Evolutionary conservation across 1,140 invertebrate genomes (phyloP), one percentile per base, ranked within the genome.

Genomic region (Diprion similis): DNA sequence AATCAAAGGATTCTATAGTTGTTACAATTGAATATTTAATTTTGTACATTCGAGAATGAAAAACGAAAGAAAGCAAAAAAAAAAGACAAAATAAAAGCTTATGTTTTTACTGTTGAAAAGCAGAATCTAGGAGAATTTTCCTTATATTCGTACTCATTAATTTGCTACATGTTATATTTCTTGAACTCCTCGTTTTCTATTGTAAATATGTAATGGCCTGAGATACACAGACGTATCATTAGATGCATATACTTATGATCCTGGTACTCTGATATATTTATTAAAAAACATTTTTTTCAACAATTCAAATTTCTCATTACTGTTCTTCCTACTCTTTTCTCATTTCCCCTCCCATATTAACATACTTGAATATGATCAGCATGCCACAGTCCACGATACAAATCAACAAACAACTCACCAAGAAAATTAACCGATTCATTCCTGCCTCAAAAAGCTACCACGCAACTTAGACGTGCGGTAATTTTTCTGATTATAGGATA

Each of bases 401-500:
- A 37, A 37, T 37, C 24, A 37, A 37, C 24, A 37, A 37, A 37
- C 24, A 37, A 37, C 24, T 37, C 24, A 37, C 2, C 24, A 37
- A 37, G 24, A 37, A 37, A 37, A 37, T 37, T 3, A 37, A 37
- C 2, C 6, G 24, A 8, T 59, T 17, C 51, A 4, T 59, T 59
- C 51, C 51, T 59, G 51, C 51, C n/a, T 59, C 51, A 59, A 37
- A 37, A 37, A 37, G 24, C 6, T 8, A 59, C 51, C 4, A 59
- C n/a, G 11, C 51, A 17, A 59, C 4, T 59, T 59, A 13, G n/a
- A 70, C 10, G 59, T 70, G 64, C 75, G 66, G 47, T 73, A 68
- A 73, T 76, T 68, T 69, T 72, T 81, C 64, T 82, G 73, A 79
- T 85, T 84, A 17, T 76, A 59, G 84, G 65, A 69, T 74, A 45